A percentile compares a stretch with the other conserved stretches of the same genome.
These are phyloP conservation scores for Anoplolepis gracilipes DNA, from an alignment of 1,140 invertebrate genomes.

Conservation along the genomic window DNA sequence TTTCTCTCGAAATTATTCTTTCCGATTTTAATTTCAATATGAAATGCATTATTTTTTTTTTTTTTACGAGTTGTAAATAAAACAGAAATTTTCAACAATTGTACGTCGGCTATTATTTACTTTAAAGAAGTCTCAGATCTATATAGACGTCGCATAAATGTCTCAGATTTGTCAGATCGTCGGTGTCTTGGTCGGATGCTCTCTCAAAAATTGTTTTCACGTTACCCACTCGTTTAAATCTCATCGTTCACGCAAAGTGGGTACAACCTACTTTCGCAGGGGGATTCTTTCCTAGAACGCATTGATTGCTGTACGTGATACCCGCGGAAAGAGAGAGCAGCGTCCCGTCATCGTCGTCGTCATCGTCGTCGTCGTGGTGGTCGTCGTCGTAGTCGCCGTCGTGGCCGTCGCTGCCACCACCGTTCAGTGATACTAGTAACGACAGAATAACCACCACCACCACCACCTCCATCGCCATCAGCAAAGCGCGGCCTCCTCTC, in stretches of 20 bases:
- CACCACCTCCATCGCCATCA: constrained; percentile 57
- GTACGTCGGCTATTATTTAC: neutral
- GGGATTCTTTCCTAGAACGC: constrained; percentile 38
- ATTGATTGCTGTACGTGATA: constrained; percentile 47
- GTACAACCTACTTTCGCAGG: constrained; percentile 34
- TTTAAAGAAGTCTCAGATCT: neutral
- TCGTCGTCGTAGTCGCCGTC: neutral
- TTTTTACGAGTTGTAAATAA: too few species aligned
- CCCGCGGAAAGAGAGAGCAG: constrained; percentile 32
- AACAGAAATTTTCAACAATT: neutral
- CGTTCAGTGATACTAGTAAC: constrained; percentile 61
- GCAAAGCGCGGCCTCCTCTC: constrained; percentile 70
- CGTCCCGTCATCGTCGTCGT: constrained; percentile 32
- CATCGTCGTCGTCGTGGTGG: neutral
- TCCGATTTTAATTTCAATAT: neutral
- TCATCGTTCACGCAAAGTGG: constrained; percentile 1
- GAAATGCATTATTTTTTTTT: neutral
- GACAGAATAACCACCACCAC: constrained; percentile 67
- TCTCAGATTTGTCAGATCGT: neutral
- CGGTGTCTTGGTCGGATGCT: neutral
- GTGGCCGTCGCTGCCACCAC: constrained; percentile 39
- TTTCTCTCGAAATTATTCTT: neutral
- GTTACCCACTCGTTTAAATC: constrained; percentile 54
- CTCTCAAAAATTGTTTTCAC: constrained; percentile 31
- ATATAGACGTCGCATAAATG: neutral